phyloP scores from a whole-genome alignment of 2,797 vertebrate species.

The Sebastolobus altivelis region DNA sequence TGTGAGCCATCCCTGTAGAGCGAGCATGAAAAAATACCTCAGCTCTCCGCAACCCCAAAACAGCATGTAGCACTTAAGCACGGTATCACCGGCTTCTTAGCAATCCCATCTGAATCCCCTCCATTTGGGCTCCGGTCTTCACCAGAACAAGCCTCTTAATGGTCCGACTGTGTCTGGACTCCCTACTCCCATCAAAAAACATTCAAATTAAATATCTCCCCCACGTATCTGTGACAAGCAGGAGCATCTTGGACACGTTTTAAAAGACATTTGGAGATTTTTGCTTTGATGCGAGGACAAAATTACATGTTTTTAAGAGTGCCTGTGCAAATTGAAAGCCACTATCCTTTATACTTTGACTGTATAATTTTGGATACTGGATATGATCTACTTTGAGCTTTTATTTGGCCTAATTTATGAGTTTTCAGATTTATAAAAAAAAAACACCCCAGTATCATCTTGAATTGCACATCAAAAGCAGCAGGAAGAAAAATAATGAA shows the following conservation, averaged over 20 bases:
- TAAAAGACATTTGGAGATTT: slow-evolving; percentile 11
- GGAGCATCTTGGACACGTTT: not conserved
- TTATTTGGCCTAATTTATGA: slow-evolving; percentile 42
- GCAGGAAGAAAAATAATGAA: slow-evolving; percentile 35
- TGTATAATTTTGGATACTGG: slow-evolving; percentile 9
- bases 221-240: not conserved
- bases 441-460: not conserved
- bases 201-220: slow-evolving; percentile 7
- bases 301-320: slow-evolving; percentile 2
- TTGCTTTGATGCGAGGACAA: not conserved
- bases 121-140: slow-evolving; percentile 38
- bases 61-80: slow-evolving; percentile 69
- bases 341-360: slow-evolving; percentile 19
- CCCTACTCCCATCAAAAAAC: slow-evolving; percentile 37
- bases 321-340: slow-evolving; percentile 15
- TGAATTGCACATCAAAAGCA: slow-evolving; percentile 51
- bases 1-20: slow-evolving; percentile 67
- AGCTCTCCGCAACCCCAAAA: slow-evolving; percentile 55
- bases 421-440: slow-evolving; percentile 17
- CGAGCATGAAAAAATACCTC: slow-evolving; percentile 61
- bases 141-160: slow-evolving; percentile 47
- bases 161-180: slow-evolving; percentile 28
- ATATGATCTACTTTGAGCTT: slow-evolving; percentile 31
- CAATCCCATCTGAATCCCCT: slow-evolving; percentile 30
- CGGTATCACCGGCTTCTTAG: slow-evolving; percentile 49